phyloP scores from a whole-genome alignment of 2,888 invertebrate species.

The Sphaerophoria taeniata region DNA sequence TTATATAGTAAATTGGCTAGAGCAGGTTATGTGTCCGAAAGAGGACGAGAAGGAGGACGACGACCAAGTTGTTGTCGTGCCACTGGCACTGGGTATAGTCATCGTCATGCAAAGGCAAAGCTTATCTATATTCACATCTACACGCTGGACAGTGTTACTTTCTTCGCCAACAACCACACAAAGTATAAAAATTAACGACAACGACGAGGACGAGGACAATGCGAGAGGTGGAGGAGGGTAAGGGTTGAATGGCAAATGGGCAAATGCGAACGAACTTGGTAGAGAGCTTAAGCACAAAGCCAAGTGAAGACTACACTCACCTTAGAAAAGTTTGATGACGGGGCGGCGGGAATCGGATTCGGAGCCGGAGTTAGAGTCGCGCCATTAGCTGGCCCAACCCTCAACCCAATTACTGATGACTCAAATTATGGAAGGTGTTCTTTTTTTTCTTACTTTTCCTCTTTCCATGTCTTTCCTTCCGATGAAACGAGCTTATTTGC shows the following conservation, averaged over 20 bases:
- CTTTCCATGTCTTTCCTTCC: not conserved
- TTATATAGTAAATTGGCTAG: conserved; percentile 82
- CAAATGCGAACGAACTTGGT: conserved; percentile 34
- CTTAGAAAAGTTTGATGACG: conserved; percentile 45
- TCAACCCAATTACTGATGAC: conserved; percentile 73
- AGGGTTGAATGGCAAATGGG: not conserved
- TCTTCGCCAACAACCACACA: conserved; percentile 59
- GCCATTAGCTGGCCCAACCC: conserved; percentile 71
- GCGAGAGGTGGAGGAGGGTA: not conserved
- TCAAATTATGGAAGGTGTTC: conserved; percentile 73
- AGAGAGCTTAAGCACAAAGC: conserved; percentile 68
- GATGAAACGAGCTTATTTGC: conserved; percentile 67
- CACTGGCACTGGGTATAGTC: conserved; percentile 53
- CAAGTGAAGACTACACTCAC: conserved; percentile 66
- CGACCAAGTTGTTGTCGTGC: conserved; percentile 47
- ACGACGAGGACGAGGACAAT: no score
- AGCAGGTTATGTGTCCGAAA: conserved; percentile 77
- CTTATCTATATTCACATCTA: conserved; percentile 70
- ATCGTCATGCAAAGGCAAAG: conserved; percentile 25
- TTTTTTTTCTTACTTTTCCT: conserved; percentile 3
- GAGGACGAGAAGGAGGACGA: conserved; percentile 4
- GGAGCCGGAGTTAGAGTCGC: conserved; percentile 29
- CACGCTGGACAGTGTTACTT: conserved; percentile 71
- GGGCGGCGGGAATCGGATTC: conserved; percentile 10
- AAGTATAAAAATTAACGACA: conserved; percentile 65